Percentiles rank a stretch among this genome's conserved stretches.
Conservation (phyloP, 1,140 invertebrate species). For the Manduca sexta region DNA sequence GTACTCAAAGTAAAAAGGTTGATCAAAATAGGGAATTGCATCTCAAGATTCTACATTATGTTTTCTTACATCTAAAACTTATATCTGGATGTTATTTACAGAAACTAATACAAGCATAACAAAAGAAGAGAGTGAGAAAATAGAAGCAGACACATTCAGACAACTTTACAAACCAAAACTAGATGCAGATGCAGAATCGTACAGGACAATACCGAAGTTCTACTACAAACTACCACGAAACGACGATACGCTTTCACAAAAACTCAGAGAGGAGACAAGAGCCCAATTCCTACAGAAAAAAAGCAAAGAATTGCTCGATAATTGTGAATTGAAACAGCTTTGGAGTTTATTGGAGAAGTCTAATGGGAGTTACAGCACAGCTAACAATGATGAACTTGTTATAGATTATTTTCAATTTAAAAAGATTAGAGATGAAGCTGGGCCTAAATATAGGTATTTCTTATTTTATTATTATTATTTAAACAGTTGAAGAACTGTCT, state of each 20-base stretch:
- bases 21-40: too few relatives aligned
- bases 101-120: conserved; percentile 45
- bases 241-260: conserved; percentile 84
- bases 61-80: not conserved
- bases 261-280: conserved; percentile 90
- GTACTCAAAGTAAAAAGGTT: too few relatives aligned
- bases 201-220: conserved; percentile 81
- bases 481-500: too few relatives aligned
- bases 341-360: conserved; percentile 89
- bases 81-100: conserved; percentile 14
- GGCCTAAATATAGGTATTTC: conserved; percentile 78
- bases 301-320: conserved; percentile 87
- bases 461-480: not conserved
- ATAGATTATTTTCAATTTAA: conserved; percentile 91
- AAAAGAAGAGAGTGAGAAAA: conserved; percentile 56
- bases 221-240: conserved; percentile 85
- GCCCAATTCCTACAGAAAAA: conserved; percentile 89
- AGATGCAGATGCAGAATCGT: conserved; percentile 47
- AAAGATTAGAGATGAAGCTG: conserved; percentile 81
- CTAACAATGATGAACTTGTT: conserved; percentile 84
- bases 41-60: too few relatives aligned
- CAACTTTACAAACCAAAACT: conserved; percentile 55
- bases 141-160: conserved; percentile 57
- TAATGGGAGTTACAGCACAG: conserved; percentile 76
- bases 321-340: conserved; percentile 89